phyloP scores from a whole-genome alignment of 2,113 vertebrate genomes.

The Xyliphius kryptos region DNA sequence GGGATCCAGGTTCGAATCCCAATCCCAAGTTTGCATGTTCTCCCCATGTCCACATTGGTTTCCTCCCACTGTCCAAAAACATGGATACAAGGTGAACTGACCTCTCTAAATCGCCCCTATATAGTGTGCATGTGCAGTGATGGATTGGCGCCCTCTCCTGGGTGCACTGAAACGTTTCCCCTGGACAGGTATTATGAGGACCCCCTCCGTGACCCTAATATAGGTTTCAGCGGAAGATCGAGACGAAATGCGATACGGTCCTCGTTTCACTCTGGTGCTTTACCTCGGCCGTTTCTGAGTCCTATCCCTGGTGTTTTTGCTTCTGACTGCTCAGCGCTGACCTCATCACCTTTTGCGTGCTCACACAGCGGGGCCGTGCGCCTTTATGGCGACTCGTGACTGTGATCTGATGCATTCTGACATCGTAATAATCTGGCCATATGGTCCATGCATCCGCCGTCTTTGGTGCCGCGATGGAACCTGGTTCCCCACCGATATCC shows the following conservation, averaged over 20 bases:
- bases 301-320: constrained; percentile 10
- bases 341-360: not conserved
- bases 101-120: too few relatives aligned
- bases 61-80: too few relatives aligned
- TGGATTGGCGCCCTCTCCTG: too few relatives aligned
- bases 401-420: constrained; percentile 27
- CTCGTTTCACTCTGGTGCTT: too few relatives aligned
- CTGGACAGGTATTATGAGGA: not conserved
- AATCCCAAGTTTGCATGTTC: too few relatives aligned
- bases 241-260: not conserved
- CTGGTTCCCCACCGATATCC: constrained; percentile 20
- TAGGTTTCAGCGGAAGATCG: too few relatives aligned
- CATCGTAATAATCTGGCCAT: constrained; percentile 28
- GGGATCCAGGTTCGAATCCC: too few relatives aligned
- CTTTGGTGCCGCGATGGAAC: constrained; percentile 24
- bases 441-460: constrained; percentile 41
- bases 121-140: too few relatives aligned
- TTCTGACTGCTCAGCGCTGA: constrained; percentile 17
- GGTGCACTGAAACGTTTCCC: too few relatives aligned
- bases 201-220: not conserved
- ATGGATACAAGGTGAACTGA: too few relatives aligned
- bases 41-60: too few relatives aligned
- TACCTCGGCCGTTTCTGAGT: not conserved
- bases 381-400: constrained; percentile 9
- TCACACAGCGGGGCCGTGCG: not conserved